phyloP scores from a whole-genome alignment of 1,140 invertebrate species.

The Drosophila parabipectinata region DNA sequence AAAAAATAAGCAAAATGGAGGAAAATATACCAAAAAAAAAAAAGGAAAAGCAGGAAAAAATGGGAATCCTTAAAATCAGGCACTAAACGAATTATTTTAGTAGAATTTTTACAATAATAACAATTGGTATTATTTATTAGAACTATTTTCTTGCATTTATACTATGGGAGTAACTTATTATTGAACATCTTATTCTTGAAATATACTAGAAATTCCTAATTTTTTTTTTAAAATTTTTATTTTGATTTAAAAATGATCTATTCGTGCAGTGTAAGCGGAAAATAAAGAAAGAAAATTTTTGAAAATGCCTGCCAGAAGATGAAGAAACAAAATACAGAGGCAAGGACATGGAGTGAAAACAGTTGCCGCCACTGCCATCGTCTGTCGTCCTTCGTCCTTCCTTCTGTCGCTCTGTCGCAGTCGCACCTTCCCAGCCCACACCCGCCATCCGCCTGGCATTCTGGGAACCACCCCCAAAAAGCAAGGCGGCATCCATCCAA shows the following conservation, averaged over 20 bases:
- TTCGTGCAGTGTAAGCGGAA: slow-evolving; percentile 28
- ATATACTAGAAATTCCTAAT: too few relatives aligned
- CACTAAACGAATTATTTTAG: neutral
- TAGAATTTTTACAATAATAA: neutral
- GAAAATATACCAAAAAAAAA: slow-evolving; percentile 11
- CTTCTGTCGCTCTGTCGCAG: slow-evolving; percentile 46
- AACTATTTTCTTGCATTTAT: too few relatives aligned
- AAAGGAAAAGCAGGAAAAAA: slow-evolving; percentile 17
- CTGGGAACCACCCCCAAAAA: slow-evolving; percentile 68
- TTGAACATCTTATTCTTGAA: too few relatives aligned
- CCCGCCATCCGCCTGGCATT: slow-evolving; percentile 11
- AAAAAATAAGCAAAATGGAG: slow-evolving; percentile 17
- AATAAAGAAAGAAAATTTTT: slow-evolving; percentile 57
- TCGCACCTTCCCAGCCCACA: slow-evolving; percentile 52
- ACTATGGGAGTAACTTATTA: too few relatives aligned
- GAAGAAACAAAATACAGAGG: slow-evolving; percentile 32
- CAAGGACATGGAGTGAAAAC: slow-evolving; percentile 69
- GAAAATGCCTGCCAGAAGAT: slow-evolving; percentile 70
- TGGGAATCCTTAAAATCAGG: neutral
- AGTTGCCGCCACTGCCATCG: slow-evolving; percentile 55
- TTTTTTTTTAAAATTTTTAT: too few relatives aligned
- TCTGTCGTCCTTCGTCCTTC: slow-evolving; percentile 42
- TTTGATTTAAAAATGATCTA: too few relatives aligned
- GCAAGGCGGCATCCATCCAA: slow-evolving; percentile 58
- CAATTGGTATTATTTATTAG: too few relatives aligned